Evolutionary conservation across 2,797 vertebrate species (phyloP).

Genomic region (Miichthys miiuy): DNA sequence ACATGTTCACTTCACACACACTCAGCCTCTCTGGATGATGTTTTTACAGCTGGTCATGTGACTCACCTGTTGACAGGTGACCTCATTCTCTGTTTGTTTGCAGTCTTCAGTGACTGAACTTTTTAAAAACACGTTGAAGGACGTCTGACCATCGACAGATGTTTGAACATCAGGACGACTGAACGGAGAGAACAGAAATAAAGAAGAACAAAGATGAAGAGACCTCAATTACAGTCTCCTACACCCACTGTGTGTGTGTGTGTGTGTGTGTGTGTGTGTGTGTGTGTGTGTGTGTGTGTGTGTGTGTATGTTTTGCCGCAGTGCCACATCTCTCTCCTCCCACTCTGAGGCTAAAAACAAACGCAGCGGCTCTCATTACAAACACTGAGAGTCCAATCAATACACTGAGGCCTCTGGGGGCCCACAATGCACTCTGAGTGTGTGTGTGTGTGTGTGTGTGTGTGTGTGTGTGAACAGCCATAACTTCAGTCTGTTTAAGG

Average conservation of each 20-base stretch:
- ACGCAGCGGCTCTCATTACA: constrained; percentile 72
- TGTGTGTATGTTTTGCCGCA: constrained; percentile 61
- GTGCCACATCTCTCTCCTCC: constrained; percentile 71
- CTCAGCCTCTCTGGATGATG: too few relatives aligned
- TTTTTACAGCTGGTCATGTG: too few relatives aligned
- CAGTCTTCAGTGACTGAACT: too few relatives aligned
- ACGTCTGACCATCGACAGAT: too few relatives aligned
- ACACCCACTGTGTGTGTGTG: constrained; percentile 8
- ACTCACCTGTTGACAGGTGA: too few relatives aligned
- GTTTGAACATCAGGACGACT: background rate
- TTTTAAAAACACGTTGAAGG: too few relatives aligned
- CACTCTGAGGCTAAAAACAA: constrained; percentile 77
- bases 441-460: constrained; percentile 18
- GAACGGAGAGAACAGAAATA: background rate
- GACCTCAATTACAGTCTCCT: constrained; percentile 60
- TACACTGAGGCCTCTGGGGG: constrained; percentile 56
- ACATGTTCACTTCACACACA: too few relatives aligned
- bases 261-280: constrained; percentile 1
- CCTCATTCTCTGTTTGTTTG: too few relatives aligned
- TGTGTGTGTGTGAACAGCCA: constrained; percentile 23
- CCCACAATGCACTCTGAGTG: constrained; percentile 30
- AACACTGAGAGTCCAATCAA: constrained; percentile 68
- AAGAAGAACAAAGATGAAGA: constrained; percentile 23
- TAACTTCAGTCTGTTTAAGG: constrained; percentile 27
- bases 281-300: constrained; percentile 16